Percentiles rank a stretch among this genome's conserved stretches.
Conservation (phyloP, 2,797 vertebrate genomes). For the Huso huso region DNA sequence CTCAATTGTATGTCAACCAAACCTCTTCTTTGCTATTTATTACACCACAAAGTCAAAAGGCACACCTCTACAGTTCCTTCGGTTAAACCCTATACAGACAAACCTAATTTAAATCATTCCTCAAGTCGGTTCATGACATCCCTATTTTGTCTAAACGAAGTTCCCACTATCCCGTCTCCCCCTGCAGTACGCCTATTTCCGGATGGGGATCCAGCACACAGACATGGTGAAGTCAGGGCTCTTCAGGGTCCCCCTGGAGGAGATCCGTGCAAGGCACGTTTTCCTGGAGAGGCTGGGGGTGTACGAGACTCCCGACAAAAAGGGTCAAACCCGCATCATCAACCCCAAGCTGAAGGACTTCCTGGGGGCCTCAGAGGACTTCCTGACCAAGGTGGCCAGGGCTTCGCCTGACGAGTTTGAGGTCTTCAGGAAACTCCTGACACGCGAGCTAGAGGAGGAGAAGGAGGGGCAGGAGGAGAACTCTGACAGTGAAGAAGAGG, state of each 20-base stretch:
- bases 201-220: slow-evolving; percentile 79
- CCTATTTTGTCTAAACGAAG: no score
- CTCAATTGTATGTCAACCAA: no score
- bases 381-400: slow-evolving; percentile 56
- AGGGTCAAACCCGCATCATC: slow-evolving; percentile 63
- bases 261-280: slow-evolving; percentile 68
- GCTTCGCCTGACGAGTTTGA: slow-evolving; percentile 71
- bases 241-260: slow-evolving; percentile 59
- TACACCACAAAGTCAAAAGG: no score
- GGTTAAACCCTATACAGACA: no score
- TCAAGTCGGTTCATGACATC: no score
- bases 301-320: slow-evolving; percentile 81
- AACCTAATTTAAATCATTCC: no score
- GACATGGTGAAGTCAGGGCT: slow-evolving; percentile 68
- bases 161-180: background rate
- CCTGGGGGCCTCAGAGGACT: slow-evolving; percentile 55
- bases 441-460: slow-evolving; percentile 60
- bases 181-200: slow-evolving; percentile 82
- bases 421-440: slow-evolving; percentile 74
- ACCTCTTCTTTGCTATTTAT: no score
- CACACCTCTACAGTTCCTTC: no score
- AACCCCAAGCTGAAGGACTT: slow-evolving; percentile 75
- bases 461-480: slow-evolving; percentile 14
- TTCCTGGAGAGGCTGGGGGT: slow-evolving; percentile 83
- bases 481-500: slow-evolving; percentile 23